Conservation (phyloP, 2,797 vertebrate species). For the Coregonus suidteri region DNA sequence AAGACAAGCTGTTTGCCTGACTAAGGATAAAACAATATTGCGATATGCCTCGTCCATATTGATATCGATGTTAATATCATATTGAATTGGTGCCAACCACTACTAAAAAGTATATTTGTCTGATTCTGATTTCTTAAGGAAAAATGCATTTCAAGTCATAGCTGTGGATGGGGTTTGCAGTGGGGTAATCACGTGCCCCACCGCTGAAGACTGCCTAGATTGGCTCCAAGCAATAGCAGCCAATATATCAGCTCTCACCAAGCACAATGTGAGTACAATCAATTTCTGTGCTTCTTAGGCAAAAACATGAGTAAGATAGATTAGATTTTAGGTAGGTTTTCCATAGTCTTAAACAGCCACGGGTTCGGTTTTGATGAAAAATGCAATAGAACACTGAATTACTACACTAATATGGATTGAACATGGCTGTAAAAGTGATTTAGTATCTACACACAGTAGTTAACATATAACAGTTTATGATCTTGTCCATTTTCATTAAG, state of each 20-base stretch:
- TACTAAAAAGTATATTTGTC: conserved; percentile 1
- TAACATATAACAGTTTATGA: too few relatives aligned
- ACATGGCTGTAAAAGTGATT: background rate
- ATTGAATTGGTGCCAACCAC: background rate
- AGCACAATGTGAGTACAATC: conserved; percentile 95
- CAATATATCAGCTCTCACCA: conserved; percentile 96
- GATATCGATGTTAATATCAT: background rate
- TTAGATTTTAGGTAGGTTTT: background rate
- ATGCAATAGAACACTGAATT: background rate
- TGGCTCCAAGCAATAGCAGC: conserved; percentile 96
- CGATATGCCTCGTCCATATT: background rate
- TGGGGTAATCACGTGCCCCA: conserved; percentile 89
- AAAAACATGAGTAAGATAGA: too few relatives aligned
- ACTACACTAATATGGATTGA: background rate
- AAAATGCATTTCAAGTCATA: conserved; percentile 95
- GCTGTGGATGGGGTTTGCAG: conserved; percentile 98
- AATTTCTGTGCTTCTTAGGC: background rate
- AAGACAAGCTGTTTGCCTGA: background rate
- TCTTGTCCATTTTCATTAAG: background rate
- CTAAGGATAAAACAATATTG: background rate
- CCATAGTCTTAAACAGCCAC: background rate
- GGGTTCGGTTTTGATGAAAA: background rate
- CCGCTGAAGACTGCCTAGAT: conserved; percentile 88
- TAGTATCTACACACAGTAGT: background rate
- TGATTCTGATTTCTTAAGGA: conserved; percentile 75